Base-by-base conservation (phyloP, 2,113 vertebrate genomes). In the Zosterops lateralis region DNA sequence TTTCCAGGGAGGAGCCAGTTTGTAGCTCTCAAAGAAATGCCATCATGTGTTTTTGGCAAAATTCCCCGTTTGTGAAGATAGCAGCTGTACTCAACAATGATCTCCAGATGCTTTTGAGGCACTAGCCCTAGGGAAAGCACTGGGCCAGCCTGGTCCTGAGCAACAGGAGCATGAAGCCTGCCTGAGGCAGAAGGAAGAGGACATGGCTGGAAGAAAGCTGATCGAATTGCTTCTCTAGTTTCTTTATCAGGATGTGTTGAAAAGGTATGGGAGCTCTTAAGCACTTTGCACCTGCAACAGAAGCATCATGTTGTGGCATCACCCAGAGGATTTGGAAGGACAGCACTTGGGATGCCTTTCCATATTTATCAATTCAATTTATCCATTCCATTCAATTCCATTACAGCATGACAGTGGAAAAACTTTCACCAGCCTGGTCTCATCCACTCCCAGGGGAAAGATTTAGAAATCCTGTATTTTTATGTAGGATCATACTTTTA, bases 211-310 rank as follows among this genome's bases (percentile, higher is more conserved):
- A 67, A 81, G 61, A 90, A 86, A 87, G 44, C 10, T 48, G 38
- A 74, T 2, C 14, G 17, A 74, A 54, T 71, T 54, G 54, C 20
- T 94, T 75, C 73, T 68, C 28, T 32, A n/a, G 12, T 32, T 71
- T 24, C 6, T 72, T 80, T 54, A 60, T 50, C 3, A 3, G 28
- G 10, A 57, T 44, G 10, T 38, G 36, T 38, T 0, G 0, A 40
- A 40, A 81, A 73, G 13, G 28, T 12, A 31, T 1, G 1, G 32
- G 20, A 81, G n/a, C 21, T 15, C 62, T 0, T 15, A 70, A 64
- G 16, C 17, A 86, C 20, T 15, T 21, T 56, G 32, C 57, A 82
- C 38, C 38, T 38, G 38, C 38, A 54, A 7, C 22, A 68, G 29
- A 29, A 81, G n/a, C 20, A 56, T 70, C 38, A 57, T 1, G 1